These are phyloP conservation scores for Nasonia longicornis DNA, from an alignment of 1,140 invertebrate genomes.

Conservation along the genomic window DNA sequence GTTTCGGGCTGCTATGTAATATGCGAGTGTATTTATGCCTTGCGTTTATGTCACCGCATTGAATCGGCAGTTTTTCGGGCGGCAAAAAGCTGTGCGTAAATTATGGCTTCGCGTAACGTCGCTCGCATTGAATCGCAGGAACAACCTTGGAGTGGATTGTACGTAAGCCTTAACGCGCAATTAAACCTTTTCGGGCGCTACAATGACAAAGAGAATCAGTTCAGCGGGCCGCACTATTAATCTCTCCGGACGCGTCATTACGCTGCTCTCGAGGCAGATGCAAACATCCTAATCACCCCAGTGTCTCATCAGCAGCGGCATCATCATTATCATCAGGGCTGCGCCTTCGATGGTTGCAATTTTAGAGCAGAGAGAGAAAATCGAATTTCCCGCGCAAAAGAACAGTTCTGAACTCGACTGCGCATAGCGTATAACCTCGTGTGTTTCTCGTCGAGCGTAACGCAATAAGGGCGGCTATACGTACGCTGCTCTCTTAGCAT, in stretches of 20 bases:
- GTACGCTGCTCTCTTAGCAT: neutral
- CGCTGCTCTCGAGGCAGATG: neutral
- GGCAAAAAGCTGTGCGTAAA: neutral
- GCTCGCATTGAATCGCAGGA: neutral
- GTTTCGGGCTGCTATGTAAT: too few relatives aligned
- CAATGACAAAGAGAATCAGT: constrained; percentile 16
- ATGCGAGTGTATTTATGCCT: neutral
- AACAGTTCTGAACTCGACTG: neutral
- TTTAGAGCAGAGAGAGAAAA: neutral
- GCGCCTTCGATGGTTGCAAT: neutral
- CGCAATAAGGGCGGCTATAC: neutral
- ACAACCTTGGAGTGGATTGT: neutral
- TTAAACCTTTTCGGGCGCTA: constrained; percentile 8
- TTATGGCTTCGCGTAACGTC: neutral
- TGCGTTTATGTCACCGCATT: too few relatives aligned
- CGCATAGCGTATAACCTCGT: neutral
- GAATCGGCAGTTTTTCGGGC: too few relatives aligned
- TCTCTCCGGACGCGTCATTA: constrained; percentile 6
- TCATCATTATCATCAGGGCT: neutral
- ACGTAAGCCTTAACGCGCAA: neutral
- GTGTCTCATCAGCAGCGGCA: neutral
- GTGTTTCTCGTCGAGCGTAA: neutral
- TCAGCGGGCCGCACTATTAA: constrained; percentile 16
- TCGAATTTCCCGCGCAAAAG: neutral
- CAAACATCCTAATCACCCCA: neutral